Evolutionary conservation across 2,888 invertebrate genomes (phyloP), one percentile per base, ranked within the genome.

Genomic region (Aradus depressus): DNA sequence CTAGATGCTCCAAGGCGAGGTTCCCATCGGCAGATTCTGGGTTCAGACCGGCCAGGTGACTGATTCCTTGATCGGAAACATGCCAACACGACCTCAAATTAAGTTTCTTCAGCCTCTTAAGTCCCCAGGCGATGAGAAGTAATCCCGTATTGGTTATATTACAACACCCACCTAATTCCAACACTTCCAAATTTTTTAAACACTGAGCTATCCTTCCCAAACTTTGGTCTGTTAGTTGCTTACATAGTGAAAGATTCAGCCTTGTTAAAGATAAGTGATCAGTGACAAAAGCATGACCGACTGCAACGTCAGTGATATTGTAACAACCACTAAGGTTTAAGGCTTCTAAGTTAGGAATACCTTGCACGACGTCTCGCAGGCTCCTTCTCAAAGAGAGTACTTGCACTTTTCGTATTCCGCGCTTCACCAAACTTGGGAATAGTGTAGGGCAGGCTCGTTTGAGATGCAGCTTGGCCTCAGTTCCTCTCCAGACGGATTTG

Each of bases 41-140:
- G 56, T 79, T 80, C 26, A 81, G 73, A n/a, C 87, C 82, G 26
- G 60, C 58, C 57, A 95, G 69, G 66, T 90, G 85, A 0, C 84
- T 84, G 60, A 95, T 89, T 2, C 93, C 93, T 53, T 83, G 79
- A 64, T 95, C 93, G 59, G 88, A 87, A 19, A 95, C 80, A 65
- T 87, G 84, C 83, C 92, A 87, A 69, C 93, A 95, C 54, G 92
- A 92, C 54, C 93, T 75, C 55, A 95, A 72, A 67, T 95, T 91
- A 60, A 95, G 73, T 54, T 80, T 77, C 64, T 84, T 83, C 59
- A 95, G 70, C 64, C 84, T 86, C 64, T 82, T 82, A 44, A 93
- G 72, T 8, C 90, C 89, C 83, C 86, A 87, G 52, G 92, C 87
- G 53, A 95, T 82, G 31, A 88, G 72, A 57, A 87, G 73, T 42